Conservation (phyloP, 1,140 invertebrate species). For the Artemia franciscana region DNA sequence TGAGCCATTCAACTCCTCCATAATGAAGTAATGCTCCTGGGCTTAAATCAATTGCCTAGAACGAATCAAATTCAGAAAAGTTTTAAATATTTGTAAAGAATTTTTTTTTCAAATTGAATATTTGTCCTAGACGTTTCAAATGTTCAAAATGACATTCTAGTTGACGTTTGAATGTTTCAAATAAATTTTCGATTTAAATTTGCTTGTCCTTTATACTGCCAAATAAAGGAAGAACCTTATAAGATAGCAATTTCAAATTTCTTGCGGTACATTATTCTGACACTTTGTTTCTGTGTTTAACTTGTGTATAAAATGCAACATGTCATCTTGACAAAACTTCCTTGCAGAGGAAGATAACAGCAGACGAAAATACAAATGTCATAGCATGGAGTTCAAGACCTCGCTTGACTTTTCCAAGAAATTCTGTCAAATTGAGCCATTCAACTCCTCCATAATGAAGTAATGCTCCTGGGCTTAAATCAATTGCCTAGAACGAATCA, state of each 20-base stretch:
- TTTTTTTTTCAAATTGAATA: too few species aligned
- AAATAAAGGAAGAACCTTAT: too few species aligned
- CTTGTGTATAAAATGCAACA: too few species aligned
- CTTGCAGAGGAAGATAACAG: conserved; percentile 90
- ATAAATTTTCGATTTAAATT: too few species aligned
- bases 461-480: conserved; percentile 82
- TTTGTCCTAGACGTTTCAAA: not conserved
- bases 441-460: conserved; percentile 92
- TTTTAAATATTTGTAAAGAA: too few species aligned
- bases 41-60: conserved; percentile 65
- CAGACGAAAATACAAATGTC: conserved; percentile 94
- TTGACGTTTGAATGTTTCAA: too few species aligned
- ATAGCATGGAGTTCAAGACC: conserved; percentile 84
- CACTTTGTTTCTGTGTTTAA: too few species aligned
- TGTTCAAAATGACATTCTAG: conserved; percentile 5
- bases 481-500: conserved; percentile 54
- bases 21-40: conserved; percentile 90
- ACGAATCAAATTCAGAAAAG: too few species aligned
- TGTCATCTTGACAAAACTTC: too few species aligned
- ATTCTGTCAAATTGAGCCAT: conserved; percentile 90
- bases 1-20: conserved; percentile 90
- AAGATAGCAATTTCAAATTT: too few species aligned
- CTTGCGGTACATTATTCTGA: too few species aligned
- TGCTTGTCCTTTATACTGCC: too few species aligned
- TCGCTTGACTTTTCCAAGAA: conserved; percentile 89